Evolutionary conservation across 2,888 invertebrate species (phyloP), one percentile per base, ranked within the genome.

Genomic region (Hirtodrosophila trivittata): DNA sequence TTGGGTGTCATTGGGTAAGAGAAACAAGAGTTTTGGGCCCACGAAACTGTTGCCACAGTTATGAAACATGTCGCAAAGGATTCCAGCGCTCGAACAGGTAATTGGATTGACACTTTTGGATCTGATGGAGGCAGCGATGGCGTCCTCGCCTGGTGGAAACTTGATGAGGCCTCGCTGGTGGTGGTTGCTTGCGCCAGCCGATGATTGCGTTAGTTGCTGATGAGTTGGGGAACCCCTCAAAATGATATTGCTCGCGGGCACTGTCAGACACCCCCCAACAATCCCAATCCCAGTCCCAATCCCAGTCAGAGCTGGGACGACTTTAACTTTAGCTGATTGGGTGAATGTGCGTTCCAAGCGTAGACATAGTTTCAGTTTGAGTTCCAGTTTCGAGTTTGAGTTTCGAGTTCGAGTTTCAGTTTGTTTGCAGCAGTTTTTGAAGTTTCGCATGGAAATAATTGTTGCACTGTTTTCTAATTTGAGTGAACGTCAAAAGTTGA

Each of bases 81-180:
- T 86, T 87, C 84, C 82, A 69, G 78, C 74, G 75, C 75, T 86
- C 87, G 76, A 87, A 80, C 86, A 87, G 87, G 87, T 88, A 88
- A 88, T 88, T 88, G 89, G 88, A 89, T 88, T 88, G 89, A 89
- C 89, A 89, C 88, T 88, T 88, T 78, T 80, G 82, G 88, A 75
- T 83, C 73, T 87, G 72, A 16, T 54, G 75, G 41, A 45, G 47
- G 64, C 50, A 50, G 57, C 67, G 55, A 64, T 71, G 72, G 65
- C 60, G 68, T 72, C 66, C 51, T 57, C 46, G 38, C 52, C 56
- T 66, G 69, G 66, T 64, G 65, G 63, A 67, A 78, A 77, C 65
- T 81, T 82, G 82, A 82, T 87, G 87, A 87, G 84, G 68, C 80
- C 66, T 76, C 62, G 69, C 46, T 58, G 85, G 64, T 84, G 81